Percentiles rank a stretch among this genome's conserved stretches.
Conservation (phyloP, 2,113 vertebrate genomes). For the Campylomormyrus numenius region DNA sequence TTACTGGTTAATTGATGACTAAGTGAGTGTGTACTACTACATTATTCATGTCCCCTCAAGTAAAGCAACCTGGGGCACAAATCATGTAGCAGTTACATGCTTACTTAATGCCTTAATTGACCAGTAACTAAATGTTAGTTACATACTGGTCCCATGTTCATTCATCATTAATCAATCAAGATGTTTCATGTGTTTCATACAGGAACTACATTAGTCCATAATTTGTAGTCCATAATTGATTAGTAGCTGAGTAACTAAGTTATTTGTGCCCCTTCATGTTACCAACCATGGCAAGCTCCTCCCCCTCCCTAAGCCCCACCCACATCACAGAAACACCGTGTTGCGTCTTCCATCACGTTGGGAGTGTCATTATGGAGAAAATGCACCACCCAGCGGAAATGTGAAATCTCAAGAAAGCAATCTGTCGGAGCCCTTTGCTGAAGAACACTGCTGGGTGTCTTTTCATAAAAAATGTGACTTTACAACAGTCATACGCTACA, state of each 20-base stretch:
- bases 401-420: slow-evolving; percentile 5
- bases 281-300: neutral
- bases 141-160: neutral
- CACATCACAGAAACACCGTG: neutral
- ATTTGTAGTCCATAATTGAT: neutral
- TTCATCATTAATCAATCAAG: neutral
- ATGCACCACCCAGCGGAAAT: slow-evolving; percentile 17
- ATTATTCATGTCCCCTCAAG: no score
- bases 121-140: neutral
- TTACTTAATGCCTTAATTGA: neutral
- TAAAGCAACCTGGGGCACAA: neutral
- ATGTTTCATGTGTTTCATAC: neutral
- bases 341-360: slow-evolving; percentile 23
- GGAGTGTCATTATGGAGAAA: slow-evolving; percentile 19
- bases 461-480: neutral
- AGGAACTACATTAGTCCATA: neutral
- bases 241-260: neutral
- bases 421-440: neutral
- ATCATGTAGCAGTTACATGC: neutral
- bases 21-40: no score
- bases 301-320: neutral
- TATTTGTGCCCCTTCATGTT: neutral
- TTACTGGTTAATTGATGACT: no score
- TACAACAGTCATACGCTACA: neutral
- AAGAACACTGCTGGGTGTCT: slow-evolving; percentile 20